Evolutionary conservation across 2,797 vertebrate species (phyloP), one percentile per base, ranked within the genome.

Genomic region (Spinus olivaceus): DNA sequence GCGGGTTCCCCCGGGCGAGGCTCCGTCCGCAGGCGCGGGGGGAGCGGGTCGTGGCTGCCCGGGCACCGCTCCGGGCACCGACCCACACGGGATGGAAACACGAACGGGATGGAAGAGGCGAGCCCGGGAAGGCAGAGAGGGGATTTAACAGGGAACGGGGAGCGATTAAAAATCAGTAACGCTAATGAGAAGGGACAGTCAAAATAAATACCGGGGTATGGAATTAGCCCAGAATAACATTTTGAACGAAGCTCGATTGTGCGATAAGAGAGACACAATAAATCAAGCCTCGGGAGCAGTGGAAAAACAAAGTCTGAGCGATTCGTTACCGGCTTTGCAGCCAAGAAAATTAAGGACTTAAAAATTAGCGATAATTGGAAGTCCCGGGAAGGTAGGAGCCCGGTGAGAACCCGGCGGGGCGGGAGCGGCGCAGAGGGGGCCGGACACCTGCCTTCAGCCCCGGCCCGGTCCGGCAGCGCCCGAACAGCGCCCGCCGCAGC

Each of bases 221-320:
- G 97, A 84, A 83, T 84, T 63, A 88, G 81, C 88, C 80, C 93
- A 88, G 92, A 49, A 82, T 88, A 96, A 74, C 91, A 86, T 72
- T 90, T 56, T 41, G 77, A 84, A 63, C 56, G 71, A 47, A 82
- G 81, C 83, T 54, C 53, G 96, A 94, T 92, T 14, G 69, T 44
- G 73, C 71, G 94, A 94, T 96, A 97, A 93, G 66, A 15, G 74
- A 73, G 92, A 72, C 84, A 93, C 95, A 81, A 95, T 96, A 95
- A 96, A 96, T 97, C 96, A 94, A 73, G 72, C 76, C 66, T 18
- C 56, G 61, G 76, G 86, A 50, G 85, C 93, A 59, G 69, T 20
- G 76, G 65, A 61, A 92, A 95, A 96, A 94, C 86, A 83, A 85
- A 88, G 72, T 71, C 86, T 77, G 79, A 47, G 77, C 39, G 14